A percentile compares a stretch with the other conserved stretches of the same genome.
Conservation (phyloP, 2,113 vertebrate genomes). For the Miniopterus natalensis region DNA sequence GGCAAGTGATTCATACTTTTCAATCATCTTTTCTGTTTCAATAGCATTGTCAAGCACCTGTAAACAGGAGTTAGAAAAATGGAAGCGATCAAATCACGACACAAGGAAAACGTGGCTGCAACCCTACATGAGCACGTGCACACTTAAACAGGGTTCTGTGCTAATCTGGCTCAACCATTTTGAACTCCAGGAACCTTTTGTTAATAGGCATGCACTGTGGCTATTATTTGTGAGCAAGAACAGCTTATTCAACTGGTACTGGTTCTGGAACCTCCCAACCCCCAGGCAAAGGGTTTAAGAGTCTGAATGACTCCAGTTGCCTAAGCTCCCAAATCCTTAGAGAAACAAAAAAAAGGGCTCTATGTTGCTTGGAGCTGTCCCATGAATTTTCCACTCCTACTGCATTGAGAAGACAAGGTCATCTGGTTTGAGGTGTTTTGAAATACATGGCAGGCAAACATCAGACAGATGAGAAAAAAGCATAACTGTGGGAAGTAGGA, state of each 20-base stretch:
- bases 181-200: background rate
- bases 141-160: background rate
- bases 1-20: constrained; percentile 97
- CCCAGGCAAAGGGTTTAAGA: background rate
- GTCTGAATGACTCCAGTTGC: background rate
- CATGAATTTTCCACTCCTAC: background rate
- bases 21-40: constrained; percentile 98
- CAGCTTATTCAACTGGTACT: background rate
- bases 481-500: background rate
- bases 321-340: background rate
- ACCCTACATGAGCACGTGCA: rapidly evolving
- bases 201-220: background rate
- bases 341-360: constrained; percentile 2
- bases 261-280: background rate
- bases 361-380: background rate
- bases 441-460: background rate
- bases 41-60: constrained; percentile 98
- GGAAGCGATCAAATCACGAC: background rate
- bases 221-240: background rate
- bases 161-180: background rate
- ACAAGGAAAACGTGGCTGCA: background rate
- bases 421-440: background rate
- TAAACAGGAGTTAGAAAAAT: constrained; percentile 54
- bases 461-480: background rate
- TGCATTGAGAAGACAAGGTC: background rate